Base-by-base conservation (phyloP, 2,888 invertebrate species). In the Cosmopolites sordidus region DNA sequence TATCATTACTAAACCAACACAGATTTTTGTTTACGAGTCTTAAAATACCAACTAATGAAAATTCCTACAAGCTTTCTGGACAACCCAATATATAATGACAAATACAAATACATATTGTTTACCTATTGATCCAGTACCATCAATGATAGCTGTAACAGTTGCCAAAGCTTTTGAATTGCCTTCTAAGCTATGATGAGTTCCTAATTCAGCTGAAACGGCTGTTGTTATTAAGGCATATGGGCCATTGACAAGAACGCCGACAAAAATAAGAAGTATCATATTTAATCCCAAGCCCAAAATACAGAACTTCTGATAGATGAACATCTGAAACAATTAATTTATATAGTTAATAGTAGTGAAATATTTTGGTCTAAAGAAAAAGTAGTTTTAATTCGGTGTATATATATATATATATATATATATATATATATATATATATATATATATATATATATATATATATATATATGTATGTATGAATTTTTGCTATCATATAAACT, bases 141-240 rank as follows among this genome's bases (percentile, higher is more conserved):
- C 97, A 41, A 97, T 96, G 64, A 97, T 95, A 16, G 96, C 93
- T 0, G 96, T 93, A n/a, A 97, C 96, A 0, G 97, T 97, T 5
- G 97, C 95, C 54, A 97, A 73, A 3, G 96, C 97, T 69, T 87
- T 89, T 0, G 92, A 76, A 74, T 90, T 92, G 1, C 91, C 91
- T 46, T 86, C 83, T 48, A 96, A 76, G 56, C 87, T 87, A 17
- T 62, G 63, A 76, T 95, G 94, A 0, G 92, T 89, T 12, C 97
- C 94, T 4, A 97, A 78, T 70, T 97, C 96, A 0, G 97, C 92
- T 48, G 93, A 92, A 30, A 97, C 96, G 0, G 95, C 93, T 0
- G 97, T 97, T 2, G 97, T 97, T 68, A 97, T 97, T 47, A 97
- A 79, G 3, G 95, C 91, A 72, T 97, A 97, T 0, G 97, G 97